These are phyloP conservation scores for Drosophila nebulosa DNA, from an alignment of 1,140 invertebrate genomes.

Conservation along the genomic window DNA sequence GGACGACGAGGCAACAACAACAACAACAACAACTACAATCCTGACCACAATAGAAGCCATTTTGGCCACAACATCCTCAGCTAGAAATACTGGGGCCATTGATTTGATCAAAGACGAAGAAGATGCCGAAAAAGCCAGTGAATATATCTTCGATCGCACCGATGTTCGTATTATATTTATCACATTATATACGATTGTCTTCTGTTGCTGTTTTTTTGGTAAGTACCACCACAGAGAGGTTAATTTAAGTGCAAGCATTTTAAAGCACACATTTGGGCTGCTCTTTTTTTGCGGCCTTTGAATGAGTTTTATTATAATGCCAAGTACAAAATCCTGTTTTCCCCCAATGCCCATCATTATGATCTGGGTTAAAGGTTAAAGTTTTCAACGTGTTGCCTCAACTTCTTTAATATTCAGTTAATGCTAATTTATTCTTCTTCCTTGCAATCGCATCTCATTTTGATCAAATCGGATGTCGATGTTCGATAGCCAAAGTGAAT, in stretches of 20 bases:
- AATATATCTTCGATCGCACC: constrained; percentile 84
- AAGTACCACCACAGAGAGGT: too few relatives aligned
- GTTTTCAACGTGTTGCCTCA: not conserved
- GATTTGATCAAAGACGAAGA: constrained; percentile 37
- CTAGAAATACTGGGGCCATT: not conserved
- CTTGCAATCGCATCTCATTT: not conserved
- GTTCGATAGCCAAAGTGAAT: constrained; percentile 3
- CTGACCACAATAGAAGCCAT: not conserved
- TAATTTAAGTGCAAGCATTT: too few relatives aligned
- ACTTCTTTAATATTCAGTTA: not conserved
- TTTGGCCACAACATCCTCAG: constrained; percentile 15
- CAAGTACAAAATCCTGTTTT: too few relatives aligned
- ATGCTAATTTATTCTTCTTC: not conserved
- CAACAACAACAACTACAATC: constrained; percentile 11
- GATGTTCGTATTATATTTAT: constrained; percentile 84
- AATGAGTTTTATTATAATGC: too few relatives aligned
- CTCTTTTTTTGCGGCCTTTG: too few relatives aligned
- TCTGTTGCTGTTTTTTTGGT: constrained; percentile 85
- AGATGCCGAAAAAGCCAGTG: constrained; percentile 57
- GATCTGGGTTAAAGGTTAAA: not conserved
- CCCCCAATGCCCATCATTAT: too few relatives aligned
- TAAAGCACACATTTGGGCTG: too few relatives aligned
- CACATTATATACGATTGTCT: constrained; percentile 84
- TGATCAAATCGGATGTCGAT: not conserved
- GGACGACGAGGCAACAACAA: constrained; percentile 28